phyloP scores from a whole-genome alignment of 1,140 invertebrate genomes.

The Plutomurus gul region DNA sequence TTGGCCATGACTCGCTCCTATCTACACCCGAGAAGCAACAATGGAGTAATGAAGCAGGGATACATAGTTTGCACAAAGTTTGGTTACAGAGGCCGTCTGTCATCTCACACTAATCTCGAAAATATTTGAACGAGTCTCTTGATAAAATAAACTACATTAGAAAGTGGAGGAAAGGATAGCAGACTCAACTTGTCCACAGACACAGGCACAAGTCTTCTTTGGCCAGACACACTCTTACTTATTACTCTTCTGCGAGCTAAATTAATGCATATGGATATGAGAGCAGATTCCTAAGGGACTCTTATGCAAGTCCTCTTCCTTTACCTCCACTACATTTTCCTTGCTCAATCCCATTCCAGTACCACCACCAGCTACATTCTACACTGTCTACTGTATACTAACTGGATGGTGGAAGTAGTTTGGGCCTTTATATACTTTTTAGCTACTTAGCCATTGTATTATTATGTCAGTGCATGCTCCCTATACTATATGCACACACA shows the following conservation, averaged over 20 bases:
- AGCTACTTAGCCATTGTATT: too few species aligned
- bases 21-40: conserved; percentile 2
- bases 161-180: too few species aligned
- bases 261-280: background rate
- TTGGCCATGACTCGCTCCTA: conserved; percentile 16
- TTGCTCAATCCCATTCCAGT: background rate
- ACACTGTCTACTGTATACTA: background rate
- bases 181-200: too few species aligned
- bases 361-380: background rate
- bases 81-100: conserved; percentile 2
- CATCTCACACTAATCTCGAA: conserved; percentile 7
- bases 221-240: too few species aligned
- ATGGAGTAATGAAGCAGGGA: conserved; percentile 11
- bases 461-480: too few species aligned
- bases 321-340: background rate
- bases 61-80: conserved; percentile 5
- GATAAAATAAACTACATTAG: conserved; percentile 6
- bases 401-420: too few species aligned
- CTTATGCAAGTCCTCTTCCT: background rate
- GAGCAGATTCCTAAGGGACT: background rate
- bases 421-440: too few species aligned
- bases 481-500: too few species aligned
- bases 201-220: too few species aligned
- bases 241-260: background rate
- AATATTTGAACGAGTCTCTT: conserved; percentile 14